phyloP scores from a whole-genome alignment of 1,140 invertebrate species.

The Drosophila parvula region DNA sequence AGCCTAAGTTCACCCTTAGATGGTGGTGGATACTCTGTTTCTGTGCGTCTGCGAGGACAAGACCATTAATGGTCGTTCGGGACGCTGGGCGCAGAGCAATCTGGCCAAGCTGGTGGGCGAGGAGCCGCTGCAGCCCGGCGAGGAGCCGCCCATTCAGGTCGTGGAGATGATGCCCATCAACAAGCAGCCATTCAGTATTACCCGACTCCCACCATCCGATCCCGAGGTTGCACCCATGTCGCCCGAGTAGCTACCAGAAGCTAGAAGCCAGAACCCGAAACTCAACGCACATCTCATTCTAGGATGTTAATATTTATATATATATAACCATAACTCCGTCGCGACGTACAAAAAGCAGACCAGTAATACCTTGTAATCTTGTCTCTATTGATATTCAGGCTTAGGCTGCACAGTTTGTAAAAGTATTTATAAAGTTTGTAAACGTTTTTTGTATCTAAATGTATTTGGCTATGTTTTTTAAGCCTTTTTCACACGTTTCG shows the following conservation, averaged over 20 bases:
- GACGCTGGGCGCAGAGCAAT: slow-evolving; percentile 87
- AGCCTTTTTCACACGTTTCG: slow-evolving; percentile 61
- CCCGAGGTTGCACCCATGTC: slow-evolving; percentile 69
- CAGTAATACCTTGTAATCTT: slow-evolving; percentile 32
- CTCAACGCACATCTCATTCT: slow-evolving; percentile 64
- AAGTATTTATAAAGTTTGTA: slow-evolving; percentile 47
- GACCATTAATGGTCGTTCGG: slow-evolving; percentile 87
- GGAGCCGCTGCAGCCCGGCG: slow-evolving; percentile 80
- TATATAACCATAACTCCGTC: slow-evolving; percentile 41
- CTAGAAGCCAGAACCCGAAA: slow-evolving; percentile 18
- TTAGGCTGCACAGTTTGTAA: slow-evolving; percentile 59
- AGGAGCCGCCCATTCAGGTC: slow-evolving; percentile 79
- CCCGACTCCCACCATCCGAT: slow-evolving; percentile 57
- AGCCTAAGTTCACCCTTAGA: slow-evolving; percentile 86
- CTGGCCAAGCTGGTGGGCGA: slow-evolving; percentile 86
- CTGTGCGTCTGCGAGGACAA: slow-evolving; percentile 96
- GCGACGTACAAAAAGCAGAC: slow-evolving; percentile 47
- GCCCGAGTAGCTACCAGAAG: slow-evolving; percentile 41
- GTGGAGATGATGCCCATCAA: slow-evolving; percentile 83
- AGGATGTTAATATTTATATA: slow-evolving; percentile 53
- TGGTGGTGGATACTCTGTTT: slow-evolving; percentile 97
- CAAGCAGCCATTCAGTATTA: slow-evolving; percentile 82
- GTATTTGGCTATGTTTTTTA: slow-evolving; percentile 60
- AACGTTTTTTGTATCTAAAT: slow-evolving; percentile 65
- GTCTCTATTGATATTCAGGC: slow-evolving; percentile 46